These are phyloP conservation scores for Tetrao urogallus DNA, from an alignment of 2,113 vertebrate species.

Conservation along the genomic window DNA sequence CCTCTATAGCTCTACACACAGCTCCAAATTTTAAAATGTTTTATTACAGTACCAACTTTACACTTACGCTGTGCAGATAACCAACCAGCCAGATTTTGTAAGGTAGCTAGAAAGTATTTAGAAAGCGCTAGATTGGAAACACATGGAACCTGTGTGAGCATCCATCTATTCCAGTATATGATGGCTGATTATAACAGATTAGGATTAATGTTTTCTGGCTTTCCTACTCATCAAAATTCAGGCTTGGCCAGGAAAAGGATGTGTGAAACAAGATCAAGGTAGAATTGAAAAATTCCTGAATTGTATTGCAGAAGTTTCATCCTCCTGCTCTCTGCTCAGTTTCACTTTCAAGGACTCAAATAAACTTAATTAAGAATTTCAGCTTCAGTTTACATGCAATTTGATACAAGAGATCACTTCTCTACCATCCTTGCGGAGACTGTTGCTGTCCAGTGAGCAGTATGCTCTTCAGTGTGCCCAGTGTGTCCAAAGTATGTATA, in stretches of 20 bases:
- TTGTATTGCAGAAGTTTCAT: neutral
- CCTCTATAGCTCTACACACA: neutral
- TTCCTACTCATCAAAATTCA: neutral
- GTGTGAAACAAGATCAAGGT: neutral
- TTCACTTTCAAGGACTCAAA: neutral
- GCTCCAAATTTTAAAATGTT: neutral
- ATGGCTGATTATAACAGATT: neutral
- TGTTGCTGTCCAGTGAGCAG: neutral
- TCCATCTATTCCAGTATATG: neutral
- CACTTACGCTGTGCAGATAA: neutral
- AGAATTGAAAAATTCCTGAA: neutral
- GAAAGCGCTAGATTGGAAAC: neutral
- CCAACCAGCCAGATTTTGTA: neutral
- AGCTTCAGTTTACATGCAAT: neutral
- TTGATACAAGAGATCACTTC: neutral
- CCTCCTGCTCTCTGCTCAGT: neutral
- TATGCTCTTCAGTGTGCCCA: accelerated
- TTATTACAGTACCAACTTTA: neutral
- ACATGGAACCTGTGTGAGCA: neutral
- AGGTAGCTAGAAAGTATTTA: neutral
- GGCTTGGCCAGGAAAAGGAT: neutral
- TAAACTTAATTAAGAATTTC: conserved; percentile 15
- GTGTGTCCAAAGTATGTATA: neutral
- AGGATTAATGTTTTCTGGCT: neutral
- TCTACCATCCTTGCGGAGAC: neutral